phyloP scores from a whole-genome alignment of 2,113 vertebrate species.

The Rousettus leschenaultii region DNA sequence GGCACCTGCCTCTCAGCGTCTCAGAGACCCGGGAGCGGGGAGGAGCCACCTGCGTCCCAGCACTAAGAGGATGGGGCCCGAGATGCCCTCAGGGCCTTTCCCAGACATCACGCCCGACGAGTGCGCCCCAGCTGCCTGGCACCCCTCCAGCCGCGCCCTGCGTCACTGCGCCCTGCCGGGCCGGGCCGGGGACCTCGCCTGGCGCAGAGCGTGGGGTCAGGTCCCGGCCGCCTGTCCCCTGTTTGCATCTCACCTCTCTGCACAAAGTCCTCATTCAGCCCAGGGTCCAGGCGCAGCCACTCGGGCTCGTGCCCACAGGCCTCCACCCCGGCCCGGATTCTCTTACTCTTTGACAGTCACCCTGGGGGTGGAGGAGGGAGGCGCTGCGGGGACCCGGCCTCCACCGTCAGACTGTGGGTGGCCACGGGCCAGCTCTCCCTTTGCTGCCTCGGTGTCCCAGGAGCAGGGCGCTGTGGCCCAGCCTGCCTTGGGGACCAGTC shows the following conservation, averaged over 20 bases:
- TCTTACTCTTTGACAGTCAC: fast-evolving
- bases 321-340: fast-evolving
- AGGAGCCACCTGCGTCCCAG: too few species aligned
- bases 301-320: too few species aligned
- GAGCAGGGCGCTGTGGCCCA: fast-evolving
- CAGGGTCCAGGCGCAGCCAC: fast-evolving
- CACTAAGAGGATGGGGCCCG: neutral
- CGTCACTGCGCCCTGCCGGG: too few species aligned
- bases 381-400: fast-evolving
- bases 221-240: fast-evolving
- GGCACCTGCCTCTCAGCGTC: too few species aligned
- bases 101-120: fast-evolving
- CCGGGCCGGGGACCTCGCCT: too few species aligned
- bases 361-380: fast-evolving
- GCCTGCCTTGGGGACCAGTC: fast-evolving
- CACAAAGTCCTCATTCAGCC: fast-evolving
- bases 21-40: fast-evolving
- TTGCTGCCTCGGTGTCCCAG: fast-evolving
- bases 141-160: too few species aligned
- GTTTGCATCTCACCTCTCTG: fast-evolving
- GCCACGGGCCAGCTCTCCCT: fast-evolving
- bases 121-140: neutral
- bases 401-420: fast-evolving
- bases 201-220: neutral
- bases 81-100: too few species aligned